Evolutionary conservation across 2,113 vertebrate genomes (phyloP), one percentile per base, ranked within the genome.

Genomic region (western clawed frog (Xenopus tropicalis)): DNA sequence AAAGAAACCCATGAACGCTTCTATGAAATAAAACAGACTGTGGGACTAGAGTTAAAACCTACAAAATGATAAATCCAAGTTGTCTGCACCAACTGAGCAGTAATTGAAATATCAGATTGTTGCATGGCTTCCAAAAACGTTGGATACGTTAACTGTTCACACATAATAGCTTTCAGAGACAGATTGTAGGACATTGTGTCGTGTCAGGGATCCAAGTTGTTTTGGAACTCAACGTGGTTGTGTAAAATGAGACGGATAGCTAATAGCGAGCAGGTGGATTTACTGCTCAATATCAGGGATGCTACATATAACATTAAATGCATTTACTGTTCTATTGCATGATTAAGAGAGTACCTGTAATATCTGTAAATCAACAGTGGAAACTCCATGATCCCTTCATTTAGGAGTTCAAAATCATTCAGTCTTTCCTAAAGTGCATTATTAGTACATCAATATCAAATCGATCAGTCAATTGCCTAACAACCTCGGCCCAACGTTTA

Each of bases 91-190:
- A 37, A n/a, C 42, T 44, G 9, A 29, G 19, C 61, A 37, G 22
- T 62, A 62, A 62, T 65, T 65, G n/a, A 65, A 44, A 65, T 65
- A 65, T 65, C 62, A 44, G 62, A 21, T 44, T 65, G 29, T 65
- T 44, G 62, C 23, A n/a, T 17, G 24, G 62, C 17, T 21, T 65
- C 29, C 61, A 44, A 65, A 14, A 20, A 21, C n/a, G 13, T 14
- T 63, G 61, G 25, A n/a, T 19, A 63, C 19, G 24, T 63, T 63
- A 63, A 63, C 61, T 37, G 61, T 37, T 19, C 24, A 42, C 61
- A 23, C 61, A 63, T 63, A 63, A 37, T 63, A 63, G 9, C 21
- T 63, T 37, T 37, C 61, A 37, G 61, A 23, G 61, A 63, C 61
- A 37, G 24, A 63, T 17, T 63, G 61, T 23, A 37, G 25, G 17